Evolutionary conservation across 30 jellyfish, hydroid and myxozoan genomes (phyloP).

Genomic region (Phacellophora camtschatica): DNA sequence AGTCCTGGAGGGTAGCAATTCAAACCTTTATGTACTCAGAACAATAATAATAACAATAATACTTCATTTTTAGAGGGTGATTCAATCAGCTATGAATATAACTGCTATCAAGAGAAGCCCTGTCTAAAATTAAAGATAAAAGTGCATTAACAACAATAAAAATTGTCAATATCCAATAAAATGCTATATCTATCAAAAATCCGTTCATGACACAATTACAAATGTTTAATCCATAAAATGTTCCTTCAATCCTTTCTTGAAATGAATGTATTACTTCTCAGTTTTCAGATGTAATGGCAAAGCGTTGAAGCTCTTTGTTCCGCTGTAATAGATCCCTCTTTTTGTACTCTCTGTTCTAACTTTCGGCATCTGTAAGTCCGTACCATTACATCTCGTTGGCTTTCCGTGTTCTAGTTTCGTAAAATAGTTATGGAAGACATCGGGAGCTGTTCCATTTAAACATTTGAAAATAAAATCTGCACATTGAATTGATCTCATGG

Average conservation of each 20-base stretch:
- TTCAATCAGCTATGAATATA: conserved; percentile 7
- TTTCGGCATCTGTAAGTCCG: conserved; percentile 20
- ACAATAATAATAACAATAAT: conserved; percentile 5
- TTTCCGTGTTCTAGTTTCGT: conserved; percentile 47
- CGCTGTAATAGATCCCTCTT: conserved; percentile 33
- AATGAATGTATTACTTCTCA: conserved; percentile 9
- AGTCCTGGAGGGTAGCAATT: too few relatives aligned
- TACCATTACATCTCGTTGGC: conserved; percentile 33
- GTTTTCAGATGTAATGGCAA: conserved; percentile 42
- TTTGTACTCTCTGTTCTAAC: conserved; percentile 48
- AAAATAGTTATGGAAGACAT: conserved; percentile 35
- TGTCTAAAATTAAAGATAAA: not conserved
- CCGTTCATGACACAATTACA: too few relatives aligned
- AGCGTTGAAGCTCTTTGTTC: conserved; percentile 28
- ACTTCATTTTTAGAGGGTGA: conserved; percentile 21
- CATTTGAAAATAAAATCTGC: conserved; percentile 66
- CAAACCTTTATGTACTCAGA: not conserved
- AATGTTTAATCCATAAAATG: conserved; percentile 52
- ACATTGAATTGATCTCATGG: not conserved
- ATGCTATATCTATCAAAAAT: too few relatives aligned
- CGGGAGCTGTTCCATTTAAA: conserved; percentile 50
- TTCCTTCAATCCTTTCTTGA: conserved; percentile 41
- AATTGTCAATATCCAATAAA: too few relatives aligned
- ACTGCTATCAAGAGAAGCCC: conserved; percentile 37
- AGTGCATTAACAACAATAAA: not conserved